Evolutionary conservation across 2,797 vertebrate genomes (phyloP).

Genomic region (Hemibagrus guttatus): DNA sequence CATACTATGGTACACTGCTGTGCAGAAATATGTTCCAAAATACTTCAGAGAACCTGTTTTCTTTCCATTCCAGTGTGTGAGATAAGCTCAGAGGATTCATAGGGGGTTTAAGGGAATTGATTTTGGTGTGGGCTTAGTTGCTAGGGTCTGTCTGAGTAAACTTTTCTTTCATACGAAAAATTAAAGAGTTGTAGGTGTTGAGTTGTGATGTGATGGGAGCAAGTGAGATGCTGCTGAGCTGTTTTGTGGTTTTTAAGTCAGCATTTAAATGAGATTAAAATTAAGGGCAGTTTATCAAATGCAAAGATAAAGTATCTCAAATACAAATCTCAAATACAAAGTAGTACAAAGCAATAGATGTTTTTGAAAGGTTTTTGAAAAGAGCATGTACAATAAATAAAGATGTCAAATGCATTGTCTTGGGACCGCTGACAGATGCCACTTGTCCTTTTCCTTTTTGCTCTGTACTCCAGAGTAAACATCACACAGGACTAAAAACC

Average conservation of each 20-base stretch:
- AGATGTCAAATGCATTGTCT: not conserved
- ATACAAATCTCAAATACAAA: not conserved
- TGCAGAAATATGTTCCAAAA: not conserved
- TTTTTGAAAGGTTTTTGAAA: not conserved
- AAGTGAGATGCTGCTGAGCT: not conserved
- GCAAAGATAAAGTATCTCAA: not conserved
- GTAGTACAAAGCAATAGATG: too few relatives aligned
- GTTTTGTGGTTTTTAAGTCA: not conserved
- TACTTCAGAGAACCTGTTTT: not conserved
- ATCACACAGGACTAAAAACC: constrained; percentile 33
- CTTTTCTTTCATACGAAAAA: constrained; percentile 50
- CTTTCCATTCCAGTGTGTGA: not conserved
- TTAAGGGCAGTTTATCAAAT: not conserved
- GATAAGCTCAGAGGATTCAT: constrained; percentile 34
- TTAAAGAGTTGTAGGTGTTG: constrained; percentile 56
- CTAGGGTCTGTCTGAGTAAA: constrained; percentile 43
- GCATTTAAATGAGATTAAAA: not conserved
- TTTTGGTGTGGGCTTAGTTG: constrained; percentile 56
- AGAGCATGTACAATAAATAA: not conserved
- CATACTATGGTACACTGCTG: not conserved
- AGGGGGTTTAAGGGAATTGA: constrained; percentile 50
- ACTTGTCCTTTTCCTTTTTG: not conserved
- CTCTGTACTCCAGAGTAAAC: not conserved
- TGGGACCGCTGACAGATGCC: not conserved
- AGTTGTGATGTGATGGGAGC: constrained; percentile 49